Base-by-base conservation (phyloP, 1,140 invertebrate genomes). In the Pollicipes pollicipes region DNA sequence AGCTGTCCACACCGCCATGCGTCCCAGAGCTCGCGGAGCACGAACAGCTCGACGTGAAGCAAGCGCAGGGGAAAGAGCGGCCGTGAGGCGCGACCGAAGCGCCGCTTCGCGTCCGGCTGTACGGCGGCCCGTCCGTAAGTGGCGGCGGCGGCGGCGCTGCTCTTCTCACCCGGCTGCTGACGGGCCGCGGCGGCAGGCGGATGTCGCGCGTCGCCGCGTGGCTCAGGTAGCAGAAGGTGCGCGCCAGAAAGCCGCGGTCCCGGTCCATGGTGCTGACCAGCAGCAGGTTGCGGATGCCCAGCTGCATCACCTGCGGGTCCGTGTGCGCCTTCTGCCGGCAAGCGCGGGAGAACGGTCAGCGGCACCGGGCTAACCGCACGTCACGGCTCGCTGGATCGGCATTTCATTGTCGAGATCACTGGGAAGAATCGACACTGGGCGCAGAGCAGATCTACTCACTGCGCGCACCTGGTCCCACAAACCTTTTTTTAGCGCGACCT, bases 141-240 rank as follows among this genome's bases (percentile, higher is more conserved):
- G n/a, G n/a, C n/a, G n/a, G n/a, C n/a, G n/a, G 10, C 0, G 27
- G 10, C 32, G 16, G 32, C 37, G 82, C 79, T 83, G 77, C 86
- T 85, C 35, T 81, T 80, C 70, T 85, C 80, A 24, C 85, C 84
- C 3, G 87, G 81, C 75, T 84, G 83, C 30, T 85, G 83, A 77
- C 86, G 88, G 66, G 84, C 78, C 73, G 83, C 87, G 68, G 83
- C 28, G 69, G 70, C 63, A 71, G 72, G 30, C 37, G 72, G 27
- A 70, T 85, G 73, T 83, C 81, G 27, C 85, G 81, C 66, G 80
- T 81, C 68, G 81, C 83, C 30, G 85, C 83, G 74, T 87, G 84
- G 27, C 82, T 80, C 68, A 88, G 70, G 75, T 86, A 84, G 71
- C 83, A 83, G 68, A 88, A 85, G 31, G 83, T 80, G 71, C 84